Evolutionary conservation across 2,888 invertebrate species (phyloP), one percentile per base, ranked within the genome.

Genomic region (Anorthoa munda): DNA sequence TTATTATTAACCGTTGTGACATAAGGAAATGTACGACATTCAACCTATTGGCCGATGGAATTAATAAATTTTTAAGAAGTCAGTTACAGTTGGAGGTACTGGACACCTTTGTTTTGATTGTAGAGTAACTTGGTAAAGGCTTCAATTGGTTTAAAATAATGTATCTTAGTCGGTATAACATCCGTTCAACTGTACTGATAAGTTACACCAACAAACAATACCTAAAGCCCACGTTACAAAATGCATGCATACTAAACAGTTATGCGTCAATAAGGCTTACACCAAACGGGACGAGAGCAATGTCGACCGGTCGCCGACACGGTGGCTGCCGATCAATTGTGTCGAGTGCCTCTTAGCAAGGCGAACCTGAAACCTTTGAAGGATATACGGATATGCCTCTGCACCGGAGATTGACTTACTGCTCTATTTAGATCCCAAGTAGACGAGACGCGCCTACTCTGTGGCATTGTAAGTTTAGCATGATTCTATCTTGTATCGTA

Each of bases 351-450:
- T 88, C 86, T 88, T 83, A 84, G 84, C 79, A 21, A 85, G 84
- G 79, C 82, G 86, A 79, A 84, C 86, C 85, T 85, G 84, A 85
- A 88, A 83, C 90, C 91, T 91, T 90, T 90, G 90, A 89, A 89
- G 90, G 89, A 88, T 88, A 89, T 88, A 88, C 88, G 88, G 89
- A 89, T 89, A 88, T 89, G 88, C 87, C 83, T 86, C 82, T 90
- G 86, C 87, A 86, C 90, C 92, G 92, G 92, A 93, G 92, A 94
- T 94, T 93, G 91, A 92, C 91, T 94, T 93, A 92, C 91, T 84
- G 82, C 84, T 83, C 72, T 74, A 77, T 84, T 72, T 71, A 79
- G 76, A 70, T 79, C 66, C 64, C 76, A 77, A 78, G 83, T 74
- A 79, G 45, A 58, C 55, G 45, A 48, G 23, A 68, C 31, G 18